Percentiles rank a stretch among this genome's conserved stretches.
Conservation (phyloP, 2,113 vertebrate species). For the Ophthalmolycus amberensis region DNA sequence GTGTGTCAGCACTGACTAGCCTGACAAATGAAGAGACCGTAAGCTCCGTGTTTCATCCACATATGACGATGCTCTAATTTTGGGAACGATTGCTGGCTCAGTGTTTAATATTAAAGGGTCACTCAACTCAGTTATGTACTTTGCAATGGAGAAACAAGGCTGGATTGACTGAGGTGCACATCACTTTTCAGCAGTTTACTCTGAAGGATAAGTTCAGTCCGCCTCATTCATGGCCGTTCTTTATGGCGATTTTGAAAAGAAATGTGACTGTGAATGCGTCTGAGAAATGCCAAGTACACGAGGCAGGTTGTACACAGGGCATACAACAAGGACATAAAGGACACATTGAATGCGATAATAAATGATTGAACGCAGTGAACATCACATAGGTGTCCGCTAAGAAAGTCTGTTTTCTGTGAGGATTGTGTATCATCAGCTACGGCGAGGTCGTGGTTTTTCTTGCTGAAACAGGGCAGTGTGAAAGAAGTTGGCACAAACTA, state of each 20-base stretch:
- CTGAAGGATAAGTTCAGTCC: background rate
- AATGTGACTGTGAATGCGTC: background rate
- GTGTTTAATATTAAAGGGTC: conserved; percentile 5
- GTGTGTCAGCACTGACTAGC: conserved; percentile 5
- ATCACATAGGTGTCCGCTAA: background rate
- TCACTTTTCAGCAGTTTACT: background rate
- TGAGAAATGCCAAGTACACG: background rate
- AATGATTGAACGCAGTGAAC: background rate
- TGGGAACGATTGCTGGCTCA: conserved; percentile 5
- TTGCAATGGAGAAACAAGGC: background rate
- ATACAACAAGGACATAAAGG: background rate
- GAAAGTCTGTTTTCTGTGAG: background rate
- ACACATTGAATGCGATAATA: background rate
- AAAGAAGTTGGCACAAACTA: conserved; percentile 55
- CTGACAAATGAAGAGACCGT: conserved; percentile 20
- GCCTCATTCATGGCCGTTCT: background rate
- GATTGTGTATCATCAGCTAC: conserved; percentile 7
- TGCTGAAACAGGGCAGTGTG: conserved; percentile 19
- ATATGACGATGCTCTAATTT: conserved; percentile 8
- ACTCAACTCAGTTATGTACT: background rate
- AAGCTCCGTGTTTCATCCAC: conserved; percentile 8
- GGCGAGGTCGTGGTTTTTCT: conserved; percentile 14
- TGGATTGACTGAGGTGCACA: background rate
- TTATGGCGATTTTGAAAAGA: background rate
- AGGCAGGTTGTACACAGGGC: background rate